Conservation (phyloP, 2,888 invertebrate species). For the Exephanes ischioxanthus region DNA sequence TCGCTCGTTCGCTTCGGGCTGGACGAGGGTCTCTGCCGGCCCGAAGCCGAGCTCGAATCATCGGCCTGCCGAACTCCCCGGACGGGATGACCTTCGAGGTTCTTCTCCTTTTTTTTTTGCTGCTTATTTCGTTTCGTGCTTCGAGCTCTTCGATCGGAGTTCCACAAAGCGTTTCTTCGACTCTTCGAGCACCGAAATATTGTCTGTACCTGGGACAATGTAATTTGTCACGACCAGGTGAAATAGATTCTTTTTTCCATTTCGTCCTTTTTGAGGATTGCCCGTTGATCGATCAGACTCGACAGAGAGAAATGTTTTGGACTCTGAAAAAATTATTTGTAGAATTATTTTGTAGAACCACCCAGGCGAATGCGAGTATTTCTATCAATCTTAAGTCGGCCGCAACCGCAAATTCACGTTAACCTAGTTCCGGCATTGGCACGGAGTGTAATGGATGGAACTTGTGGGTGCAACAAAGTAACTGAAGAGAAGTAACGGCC, state of each 20-base stretch:
- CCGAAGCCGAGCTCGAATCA: conserved; percentile 39
- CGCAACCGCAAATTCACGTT: too few species aligned
- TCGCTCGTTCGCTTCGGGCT: conserved; percentile 66
- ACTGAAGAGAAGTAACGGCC: too few species aligned
- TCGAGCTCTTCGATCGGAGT: conserved; percentile 6
- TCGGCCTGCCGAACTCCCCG: conserved; percentile 55
- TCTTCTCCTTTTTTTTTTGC: background rate
- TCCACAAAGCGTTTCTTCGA: background rate
- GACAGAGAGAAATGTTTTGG: background rate
- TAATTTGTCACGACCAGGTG: background rate
- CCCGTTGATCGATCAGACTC: background rate
- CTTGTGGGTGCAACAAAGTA: too few species aligned
- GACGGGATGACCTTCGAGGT: conserved; percentile 49
- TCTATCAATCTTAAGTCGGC: too few species aligned
- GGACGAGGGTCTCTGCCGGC: conserved; percentile 42
- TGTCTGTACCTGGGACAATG: background rate
- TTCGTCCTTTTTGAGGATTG: background rate
- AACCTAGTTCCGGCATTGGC: too few species aligned
- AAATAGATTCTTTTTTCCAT: background rate
- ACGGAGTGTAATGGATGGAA: too few species aligned
- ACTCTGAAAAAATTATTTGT: background rate
- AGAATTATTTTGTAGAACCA: too few species aligned
- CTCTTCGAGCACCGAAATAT: background rate
- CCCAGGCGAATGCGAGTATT: too few species aligned
- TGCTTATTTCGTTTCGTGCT: conserved; percentile 20